Percentiles rank a stretch among this genome's conserved stretches.
phyloP scores from a whole-genome alignment of 2,888 invertebrate species.

The Leptopilina syphax region DNA sequence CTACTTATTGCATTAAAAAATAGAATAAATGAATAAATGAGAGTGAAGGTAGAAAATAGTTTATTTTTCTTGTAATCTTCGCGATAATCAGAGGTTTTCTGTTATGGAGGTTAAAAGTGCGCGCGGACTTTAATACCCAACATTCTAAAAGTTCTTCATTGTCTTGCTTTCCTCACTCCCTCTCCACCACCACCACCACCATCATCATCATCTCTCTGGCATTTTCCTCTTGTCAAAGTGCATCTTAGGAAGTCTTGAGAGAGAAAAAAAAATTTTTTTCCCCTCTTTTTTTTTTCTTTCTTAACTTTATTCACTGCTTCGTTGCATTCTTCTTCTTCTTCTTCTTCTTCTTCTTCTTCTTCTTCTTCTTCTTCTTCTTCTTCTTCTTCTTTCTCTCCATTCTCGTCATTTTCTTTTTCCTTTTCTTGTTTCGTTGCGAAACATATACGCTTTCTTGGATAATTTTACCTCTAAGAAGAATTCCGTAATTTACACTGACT shows the following conservation, averaged over 20 bases:
- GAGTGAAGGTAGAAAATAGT: background rate
- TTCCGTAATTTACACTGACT: slow-evolving; percentile 35
- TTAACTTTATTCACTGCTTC: background rate
- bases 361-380: background rate
- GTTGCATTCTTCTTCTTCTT: background rate
- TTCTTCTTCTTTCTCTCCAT: background rate
- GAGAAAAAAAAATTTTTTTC: no score
- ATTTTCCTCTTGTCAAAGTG: slow-evolving; percentile 10
- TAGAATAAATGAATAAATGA: no score
- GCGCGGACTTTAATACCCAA: background rate
- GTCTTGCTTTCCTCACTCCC: background rate
- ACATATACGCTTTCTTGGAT: slow-evolving; percentile 9
- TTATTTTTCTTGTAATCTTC: background rate
- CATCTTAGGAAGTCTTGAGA: no score
- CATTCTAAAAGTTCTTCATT: slow-evolving; percentile 5
- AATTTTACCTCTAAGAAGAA: slow-evolving; percentile 27
- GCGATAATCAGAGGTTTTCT: no score
- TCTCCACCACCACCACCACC: no score
- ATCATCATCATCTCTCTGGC: background rate
- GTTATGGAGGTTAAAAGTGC: slow-evolving; percentile 12
- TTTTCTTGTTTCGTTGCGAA: background rate
- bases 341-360: slow-evolving; percentile 10
- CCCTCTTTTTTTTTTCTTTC: no score
- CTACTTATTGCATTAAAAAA: no score
- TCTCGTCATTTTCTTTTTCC: background rate